Conservation (phyloP, 2,113 vertebrate genomes). For the Cepphus grylle region DNA sequence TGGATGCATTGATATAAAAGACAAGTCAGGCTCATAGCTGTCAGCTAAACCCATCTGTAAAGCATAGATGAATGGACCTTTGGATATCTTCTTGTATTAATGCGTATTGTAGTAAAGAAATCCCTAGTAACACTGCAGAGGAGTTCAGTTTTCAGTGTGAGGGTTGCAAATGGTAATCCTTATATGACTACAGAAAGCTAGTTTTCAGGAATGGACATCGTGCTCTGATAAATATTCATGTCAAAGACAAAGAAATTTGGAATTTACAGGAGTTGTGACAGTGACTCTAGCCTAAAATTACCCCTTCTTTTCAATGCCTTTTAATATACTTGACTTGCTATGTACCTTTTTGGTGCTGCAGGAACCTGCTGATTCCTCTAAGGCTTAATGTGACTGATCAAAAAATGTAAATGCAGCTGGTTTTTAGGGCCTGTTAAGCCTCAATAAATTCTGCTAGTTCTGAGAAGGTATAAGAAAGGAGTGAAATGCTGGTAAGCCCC, state of each 20-base stretch:
- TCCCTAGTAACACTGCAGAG: not conserved
- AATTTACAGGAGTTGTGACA: not conserved
- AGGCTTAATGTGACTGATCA: not conserved
- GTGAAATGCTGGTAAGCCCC: not conserved
- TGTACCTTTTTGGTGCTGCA: not conserved
- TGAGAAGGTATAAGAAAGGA: not conserved
- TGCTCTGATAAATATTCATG: not conserved
- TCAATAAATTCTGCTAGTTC: not conserved
- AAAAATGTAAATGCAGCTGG: not conserved
- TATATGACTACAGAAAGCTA: not conserved
- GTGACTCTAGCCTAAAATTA: not conserved
- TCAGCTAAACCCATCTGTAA: not conserved
- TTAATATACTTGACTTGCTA: not conserved
- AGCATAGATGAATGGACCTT: not conserved
- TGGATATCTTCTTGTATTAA: not conserved
- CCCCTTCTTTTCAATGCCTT: not conserved
- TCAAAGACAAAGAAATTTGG: not conserved
- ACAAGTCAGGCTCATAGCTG: not conserved
- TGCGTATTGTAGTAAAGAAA: not conserved
- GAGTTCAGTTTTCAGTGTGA: not conserved
- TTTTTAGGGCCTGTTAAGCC: not conserved
- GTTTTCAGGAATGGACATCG: not conserved
- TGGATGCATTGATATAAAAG: not conserved
- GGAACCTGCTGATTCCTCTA: not conserved
- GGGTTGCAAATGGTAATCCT: not conserved